phyloP scores from a whole-genome alignment of 2,113 vertebrate genomes.

The Python bivittatus region DNA sequence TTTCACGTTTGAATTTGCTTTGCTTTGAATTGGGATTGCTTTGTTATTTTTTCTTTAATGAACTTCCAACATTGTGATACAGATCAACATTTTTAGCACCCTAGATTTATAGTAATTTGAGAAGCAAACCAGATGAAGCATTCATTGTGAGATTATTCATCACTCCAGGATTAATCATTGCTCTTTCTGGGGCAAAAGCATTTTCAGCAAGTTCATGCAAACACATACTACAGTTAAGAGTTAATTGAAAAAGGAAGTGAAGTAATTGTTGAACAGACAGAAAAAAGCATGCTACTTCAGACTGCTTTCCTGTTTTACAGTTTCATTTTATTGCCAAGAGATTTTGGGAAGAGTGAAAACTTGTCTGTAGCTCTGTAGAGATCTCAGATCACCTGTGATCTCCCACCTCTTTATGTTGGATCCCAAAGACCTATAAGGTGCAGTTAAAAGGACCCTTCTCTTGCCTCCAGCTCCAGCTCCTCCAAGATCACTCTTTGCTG shows the following conservation, averaged over 20 bases:
- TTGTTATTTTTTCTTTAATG: background rate
- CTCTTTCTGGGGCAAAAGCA: slow-evolving; percentile 10
- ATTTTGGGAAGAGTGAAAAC: background rate
- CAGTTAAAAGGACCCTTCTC: slow-evolving; percentile 37
- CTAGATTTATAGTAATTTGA: background rate
- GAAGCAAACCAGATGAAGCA: background rate
- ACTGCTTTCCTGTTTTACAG: slow-evolving; percentile 41
- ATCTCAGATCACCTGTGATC: background rate
- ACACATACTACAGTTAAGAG: background rate
- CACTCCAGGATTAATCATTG: background rate
- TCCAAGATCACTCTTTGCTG: slow-evolving; percentile 86
- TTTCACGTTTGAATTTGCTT: background rate
- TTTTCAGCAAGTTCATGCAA: background rate
- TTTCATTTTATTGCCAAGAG: slow-evolving; percentile 22
- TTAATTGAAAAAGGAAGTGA: slow-evolving; percentile 69
- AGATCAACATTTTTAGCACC: background rate
- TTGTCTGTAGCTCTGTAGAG: slow-evolving; percentile 33
- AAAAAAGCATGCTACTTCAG: slow-evolving; percentile 2
- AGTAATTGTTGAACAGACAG: slow-evolving; percentile 55
- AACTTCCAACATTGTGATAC: background rate
- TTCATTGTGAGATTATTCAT: background rate
- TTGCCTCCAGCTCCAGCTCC: slow-evolving; percentile 85
- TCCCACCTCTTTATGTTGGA: slow-evolving; percentile 1
- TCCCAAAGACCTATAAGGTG: background rate
- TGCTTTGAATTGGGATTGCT: background rate